phyloP scores from a whole-genome alignment of 2,888 invertebrate genomes.

The Hesperia comma region DNA sequence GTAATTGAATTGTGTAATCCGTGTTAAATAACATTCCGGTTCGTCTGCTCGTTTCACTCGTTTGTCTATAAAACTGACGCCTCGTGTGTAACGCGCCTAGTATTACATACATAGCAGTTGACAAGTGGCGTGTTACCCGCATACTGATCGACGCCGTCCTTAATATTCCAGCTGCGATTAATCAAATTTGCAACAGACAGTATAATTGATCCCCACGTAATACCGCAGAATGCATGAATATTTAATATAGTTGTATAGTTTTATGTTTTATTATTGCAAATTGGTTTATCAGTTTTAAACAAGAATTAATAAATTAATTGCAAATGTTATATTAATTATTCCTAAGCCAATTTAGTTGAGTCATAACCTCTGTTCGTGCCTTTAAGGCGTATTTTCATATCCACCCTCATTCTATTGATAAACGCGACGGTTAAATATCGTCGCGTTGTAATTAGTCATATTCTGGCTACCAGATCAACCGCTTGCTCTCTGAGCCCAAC shows the following conservation, averaged over 20 bases:
- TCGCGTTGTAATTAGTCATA: too few relatives aligned
- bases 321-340: neutral
- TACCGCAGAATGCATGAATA: constrained; percentile 32
- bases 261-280: constrained; percentile 26
- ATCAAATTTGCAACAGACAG: constrained; percentile 37
- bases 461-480: too few relatives aligned
- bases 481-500: too few relatives aligned
- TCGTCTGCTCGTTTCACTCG: too few relatives aligned
- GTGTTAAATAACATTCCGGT: too few relatives aligned
- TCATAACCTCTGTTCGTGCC: too few relatives aligned
- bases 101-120: constrained; percentile 16
- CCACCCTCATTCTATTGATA: too few relatives aligned
- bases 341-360: neutral
- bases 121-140: constrained; percentile 27
- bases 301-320: neutral
- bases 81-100: constrained; percentile 9
- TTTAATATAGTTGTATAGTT: constrained; percentile 16
- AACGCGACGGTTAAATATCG: too few relatives aligned
- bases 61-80: neutral
- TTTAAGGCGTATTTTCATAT: too few relatives aligned
- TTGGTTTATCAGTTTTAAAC: constrained; percentile 7
- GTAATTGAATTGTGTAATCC: too few relatives aligned
- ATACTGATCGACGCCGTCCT: constrained; percentile 24
- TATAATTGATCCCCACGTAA: constrained; percentile 35
- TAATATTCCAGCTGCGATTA: constrained; percentile 34